Percentiles rank a stretch among this genome's conserved stretches.
Conservation (phyloP, 2,888 invertebrate genomes). For the Rhimphoctona megacephalus region DNA sequence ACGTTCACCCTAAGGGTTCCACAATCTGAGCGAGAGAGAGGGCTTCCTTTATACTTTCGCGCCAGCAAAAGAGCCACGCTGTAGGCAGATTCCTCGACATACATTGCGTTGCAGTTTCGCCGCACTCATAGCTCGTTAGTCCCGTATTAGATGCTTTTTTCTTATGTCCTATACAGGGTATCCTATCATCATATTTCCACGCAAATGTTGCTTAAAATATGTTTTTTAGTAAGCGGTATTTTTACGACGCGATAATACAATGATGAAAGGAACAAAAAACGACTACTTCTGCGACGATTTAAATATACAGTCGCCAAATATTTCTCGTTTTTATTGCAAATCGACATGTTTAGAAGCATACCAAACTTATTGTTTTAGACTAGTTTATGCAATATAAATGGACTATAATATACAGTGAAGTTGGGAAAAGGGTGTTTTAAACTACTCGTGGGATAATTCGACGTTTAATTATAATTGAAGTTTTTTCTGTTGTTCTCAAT, state of each 20-base stretch:
- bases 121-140: slow-evolving; percentile 64
- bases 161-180: slow-evolving; percentile 25
- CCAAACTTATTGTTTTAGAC: not conserved
- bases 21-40: slow-evolving; percentile 13
- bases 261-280: not conserved
- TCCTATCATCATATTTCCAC: not conserved
- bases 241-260: not conserved
- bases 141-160: slow-evolving; percentile 38
- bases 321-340: not conserved
- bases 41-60: slow-evolving; percentile 48
- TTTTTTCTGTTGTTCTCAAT: slow-evolving; percentile 14
- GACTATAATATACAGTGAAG: not conserved
- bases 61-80: slow-evolving; percentile 39
- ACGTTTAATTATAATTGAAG: slow-evolving; percentile 12
- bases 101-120: slow-evolving; percentile 60
- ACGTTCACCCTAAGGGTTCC: slow-evolving; percentile 20
- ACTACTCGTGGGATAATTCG: not conserved
- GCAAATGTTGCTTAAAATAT: not conserved
- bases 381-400: not conserved
- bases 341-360: not conserved
- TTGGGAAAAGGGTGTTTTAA: not conserved
- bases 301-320: not conserved
- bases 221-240: not conserved
- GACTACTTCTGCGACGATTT: not conserved
- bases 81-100: slow-evolving; percentile 52